Conservation (phyloP, 2,113 vertebrate genomes). For the Channa maculata region DNA sequence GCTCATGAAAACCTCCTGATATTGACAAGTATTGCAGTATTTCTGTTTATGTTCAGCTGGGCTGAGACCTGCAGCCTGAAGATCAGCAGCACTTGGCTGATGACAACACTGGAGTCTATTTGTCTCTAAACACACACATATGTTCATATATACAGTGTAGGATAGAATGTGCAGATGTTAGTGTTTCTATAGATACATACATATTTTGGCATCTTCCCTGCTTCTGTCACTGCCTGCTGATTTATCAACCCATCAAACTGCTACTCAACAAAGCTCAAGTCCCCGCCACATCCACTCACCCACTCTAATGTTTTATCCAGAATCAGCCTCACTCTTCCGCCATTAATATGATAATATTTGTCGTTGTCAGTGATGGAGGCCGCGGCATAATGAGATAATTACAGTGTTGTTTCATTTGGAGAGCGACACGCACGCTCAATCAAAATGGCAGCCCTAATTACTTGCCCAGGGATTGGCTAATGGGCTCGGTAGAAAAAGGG, state of each 20-base stretch:
- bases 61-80: slow-evolving; percentile 34
- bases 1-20: no score
- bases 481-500: slow-evolving; percentile 86
- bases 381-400: slow-evolving; percentile 92
- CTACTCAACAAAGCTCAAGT: slow-evolving; percentile 8
- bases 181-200: not conserved
- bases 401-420: slow-evolving; percentile 93
- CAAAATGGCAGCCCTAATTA: slow-evolving; percentile 98
- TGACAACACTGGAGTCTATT: slow-evolving; percentile 40
- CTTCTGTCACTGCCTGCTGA: slow-evolving; percentile 30
- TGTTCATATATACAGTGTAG: not conserved
- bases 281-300: not conserved
- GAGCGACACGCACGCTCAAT: slow-evolving; percentile 88
- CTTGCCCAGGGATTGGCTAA: slow-evolving; percentile 95
- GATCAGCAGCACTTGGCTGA: slow-evolving; percentile 51
- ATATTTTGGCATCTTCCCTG: slow-evolving; percentile 3
- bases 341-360: slow-evolving; percentile 75
- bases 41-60: slow-evolving; percentile 19
- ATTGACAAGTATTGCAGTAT: no score
- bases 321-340: slow-evolving; percentile 55
- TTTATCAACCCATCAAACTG: slow-evolving; percentile 39
- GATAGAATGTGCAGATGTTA: not conserved
- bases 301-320: slow-evolving; percentile 36
- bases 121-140: slow-evolving; percentile 17
- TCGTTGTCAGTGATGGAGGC: slow-evolving; percentile 73